Percentiles rank a stretch among this genome's conserved stretches.
Conservation (phyloP, 1,140 invertebrate genomes). For the Reticulitermes speratus region DNA sequence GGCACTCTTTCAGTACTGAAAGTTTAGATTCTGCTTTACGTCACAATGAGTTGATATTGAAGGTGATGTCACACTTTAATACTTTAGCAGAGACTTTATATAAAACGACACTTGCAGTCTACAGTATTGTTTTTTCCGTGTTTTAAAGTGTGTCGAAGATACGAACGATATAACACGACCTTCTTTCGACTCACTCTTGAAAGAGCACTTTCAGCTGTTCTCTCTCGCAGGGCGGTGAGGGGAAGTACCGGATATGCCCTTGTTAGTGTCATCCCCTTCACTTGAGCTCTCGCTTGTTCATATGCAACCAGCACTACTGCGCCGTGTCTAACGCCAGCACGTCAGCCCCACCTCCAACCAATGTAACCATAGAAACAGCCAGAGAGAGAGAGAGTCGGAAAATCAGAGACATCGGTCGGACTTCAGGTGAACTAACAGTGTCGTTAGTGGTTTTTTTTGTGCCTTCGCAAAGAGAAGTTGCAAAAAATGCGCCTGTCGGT, state of each 20-base stretch:
- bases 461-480: too few species aligned
- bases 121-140: not conserved
- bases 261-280: not conserved
- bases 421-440: not conserved
- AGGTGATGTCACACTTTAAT: not conserved
- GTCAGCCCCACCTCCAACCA: not conserved
- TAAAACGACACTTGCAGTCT: not conserved
- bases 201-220: not conserved
- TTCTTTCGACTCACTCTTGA: not conserved
- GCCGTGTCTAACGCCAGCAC: not conserved
- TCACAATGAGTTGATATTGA: not conserved
- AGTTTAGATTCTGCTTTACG: not conserved
- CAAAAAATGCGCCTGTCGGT: too few species aligned
- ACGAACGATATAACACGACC: not conserved
- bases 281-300: not conserved
- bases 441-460: not conserved
- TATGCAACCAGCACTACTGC: conserved; percentile 14
- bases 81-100: not conserved
- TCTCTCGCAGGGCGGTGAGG: not conserved
- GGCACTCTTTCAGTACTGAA: not conserved
- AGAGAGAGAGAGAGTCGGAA: not conserved
- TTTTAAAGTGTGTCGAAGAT: too few species aligned
- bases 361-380: not conserved
- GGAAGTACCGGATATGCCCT: not conserved
- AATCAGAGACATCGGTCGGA: not conserved